Percentiles rank a stretch among this genome's conserved stretches.
phyloP scores from a whole-genome alignment of 53 echinoderm and acorn worm genomes.

The Mesocentrotus franciscanus region DNA sequence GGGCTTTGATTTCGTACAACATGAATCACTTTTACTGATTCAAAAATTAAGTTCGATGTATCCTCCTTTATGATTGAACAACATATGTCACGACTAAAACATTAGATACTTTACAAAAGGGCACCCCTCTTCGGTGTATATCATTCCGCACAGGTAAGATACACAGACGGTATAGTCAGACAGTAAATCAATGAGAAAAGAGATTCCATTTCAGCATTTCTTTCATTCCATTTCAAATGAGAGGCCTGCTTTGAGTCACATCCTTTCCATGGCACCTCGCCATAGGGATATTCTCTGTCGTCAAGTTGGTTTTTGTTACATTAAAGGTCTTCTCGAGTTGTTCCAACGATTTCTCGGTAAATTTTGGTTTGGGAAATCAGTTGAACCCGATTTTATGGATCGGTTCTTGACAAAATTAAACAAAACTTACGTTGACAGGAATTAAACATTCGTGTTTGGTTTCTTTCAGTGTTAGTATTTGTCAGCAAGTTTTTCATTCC shows the following conservation, averaged over 20 bases:
- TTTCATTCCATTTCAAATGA: conserved; percentile 33
- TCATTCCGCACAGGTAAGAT: background rate
- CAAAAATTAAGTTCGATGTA: background rate
- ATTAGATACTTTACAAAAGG: background rate
- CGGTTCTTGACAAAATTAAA: too few relatives aligned
- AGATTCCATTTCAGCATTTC: conserved; percentile 27
- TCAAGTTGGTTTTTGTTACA: background rate
- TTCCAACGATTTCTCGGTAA: too few relatives aligned
- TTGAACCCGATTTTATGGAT: too few relatives aligned
- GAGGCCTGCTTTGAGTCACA: conserved; percentile 14
- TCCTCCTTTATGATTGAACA: background rate
- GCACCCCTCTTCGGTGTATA: background rate
- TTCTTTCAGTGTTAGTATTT: too few relatives aligned
- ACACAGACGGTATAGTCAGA: conserved; percentile 1
- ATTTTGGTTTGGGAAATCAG: too few relatives aligned
- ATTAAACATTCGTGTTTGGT: too few relatives aligned
- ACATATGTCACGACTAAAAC: background rate
- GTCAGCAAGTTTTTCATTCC: too few relatives aligned
- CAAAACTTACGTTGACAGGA: too few relatives aligned
- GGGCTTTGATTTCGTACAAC: background rate
- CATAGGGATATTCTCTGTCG: conserved; percentile 18
- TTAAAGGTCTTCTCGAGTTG: conserved; percentile 3
- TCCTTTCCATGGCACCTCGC: conserved; percentile 21
- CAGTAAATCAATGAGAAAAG: conserved; percentile 9
- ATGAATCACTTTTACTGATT: background rate